Percentiles rank a stretch among this genome's conserved stretches.
phyloP scores from a whole-genome alignment of 2,888 invertebrate genomes.

The Luperina testacea region DNA sequence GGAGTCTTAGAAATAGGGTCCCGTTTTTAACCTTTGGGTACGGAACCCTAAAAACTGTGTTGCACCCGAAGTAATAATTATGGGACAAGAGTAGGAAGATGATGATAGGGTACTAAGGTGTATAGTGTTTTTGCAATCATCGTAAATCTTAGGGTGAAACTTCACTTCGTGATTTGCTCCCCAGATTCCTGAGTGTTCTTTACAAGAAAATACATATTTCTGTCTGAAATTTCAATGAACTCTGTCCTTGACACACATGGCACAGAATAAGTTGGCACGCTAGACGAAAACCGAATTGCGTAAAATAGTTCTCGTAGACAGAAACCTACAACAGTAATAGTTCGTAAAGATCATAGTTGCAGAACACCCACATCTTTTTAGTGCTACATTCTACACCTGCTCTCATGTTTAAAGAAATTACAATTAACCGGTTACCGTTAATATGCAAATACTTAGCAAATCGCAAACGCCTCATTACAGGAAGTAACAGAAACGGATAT shows the following conservation, averaged over 20 bases:
- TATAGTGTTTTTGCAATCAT: not conserved
- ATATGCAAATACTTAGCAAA: conserved; percentile 42
- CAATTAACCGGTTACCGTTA: conserved; percentile 35
- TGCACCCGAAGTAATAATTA: not conserved
- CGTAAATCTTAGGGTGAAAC: not conserved
- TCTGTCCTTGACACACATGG: conserved; percentile 59
- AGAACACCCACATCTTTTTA: conserved; percentile 1
- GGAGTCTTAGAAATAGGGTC: no score
- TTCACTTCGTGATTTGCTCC: not conserved
- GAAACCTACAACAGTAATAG: conserved; percentile 18
- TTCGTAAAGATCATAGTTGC: conserved; percentile 23
- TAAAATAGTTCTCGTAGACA: conserved; percentile 33
- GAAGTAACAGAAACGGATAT: conserved; percentile 44
- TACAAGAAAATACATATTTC: conserved; percentile 26
- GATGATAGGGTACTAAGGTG: not conserved
- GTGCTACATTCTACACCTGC: conserved; percentile 38
- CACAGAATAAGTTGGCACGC: conserved; percentile 53
- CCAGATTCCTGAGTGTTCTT: not conserved
- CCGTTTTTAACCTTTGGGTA: no score
- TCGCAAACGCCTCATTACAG: conserved; percentile 21
- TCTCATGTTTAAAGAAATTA: conserved; percentile 24
- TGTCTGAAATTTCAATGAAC: conserved; percentile 40
- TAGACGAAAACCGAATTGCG: conserved; percentile 35
- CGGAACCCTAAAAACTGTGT: not conserved
- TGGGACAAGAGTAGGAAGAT: not conserved